These are phyloP conservation scores for Sinonovacula constricta DNA, from an alignment of 1,140 invertebrate genomes.

Conservation along the genomic window DNA sequence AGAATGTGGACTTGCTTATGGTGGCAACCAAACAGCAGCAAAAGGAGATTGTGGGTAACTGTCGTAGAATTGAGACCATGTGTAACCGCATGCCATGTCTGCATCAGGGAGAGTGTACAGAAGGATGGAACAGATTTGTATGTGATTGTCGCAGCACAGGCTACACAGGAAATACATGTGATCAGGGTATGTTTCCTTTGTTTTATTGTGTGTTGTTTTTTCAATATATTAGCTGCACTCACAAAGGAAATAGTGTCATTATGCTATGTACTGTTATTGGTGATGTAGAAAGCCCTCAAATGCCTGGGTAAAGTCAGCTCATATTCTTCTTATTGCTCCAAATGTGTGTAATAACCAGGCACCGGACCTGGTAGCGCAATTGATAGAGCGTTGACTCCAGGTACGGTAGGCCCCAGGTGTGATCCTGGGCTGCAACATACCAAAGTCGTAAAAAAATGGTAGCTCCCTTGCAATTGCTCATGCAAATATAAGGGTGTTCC, in stretches of 20 bases:
- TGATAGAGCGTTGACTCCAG: too few species aligned
- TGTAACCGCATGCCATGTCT: slow-evolving; percentile 95
- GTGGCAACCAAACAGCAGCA: slow-evolving; percentile 93
- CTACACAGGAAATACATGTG: slow-evolving; percentile 87
- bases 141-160: slow-evolving; percentile 96
- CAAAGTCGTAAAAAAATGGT: too few species aligned
- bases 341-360: too few species aligned
- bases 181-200: slow-evolving; percentile 64
- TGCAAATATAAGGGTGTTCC: too few species aligned
- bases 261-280: background rate
- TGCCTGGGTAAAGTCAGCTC: too few species aligned
- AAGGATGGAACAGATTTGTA: slow-evolving; percentile 97
- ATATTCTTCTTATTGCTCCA: too few species aligned
- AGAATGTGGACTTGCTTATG: slow-evolving; percentile 92
- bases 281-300: too few species aligned
- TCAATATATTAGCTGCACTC: background rate
- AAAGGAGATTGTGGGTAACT: slow-evolving; percentile 78
- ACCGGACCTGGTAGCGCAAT: too few species aligned
- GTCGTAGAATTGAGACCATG: slow-evolving; percentile 84
- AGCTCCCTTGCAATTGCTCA: too few species aligned
- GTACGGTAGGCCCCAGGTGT: too few species aligned
- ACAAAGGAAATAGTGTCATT: background rate
- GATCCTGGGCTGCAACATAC: too few species aligned
- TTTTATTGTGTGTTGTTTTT: background rate
- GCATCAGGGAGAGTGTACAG: slow-evolving; percentile 92